Base-by-base conservation (phyloP, 2,113 vertebrate species). In the Pagrus major region DNA sequence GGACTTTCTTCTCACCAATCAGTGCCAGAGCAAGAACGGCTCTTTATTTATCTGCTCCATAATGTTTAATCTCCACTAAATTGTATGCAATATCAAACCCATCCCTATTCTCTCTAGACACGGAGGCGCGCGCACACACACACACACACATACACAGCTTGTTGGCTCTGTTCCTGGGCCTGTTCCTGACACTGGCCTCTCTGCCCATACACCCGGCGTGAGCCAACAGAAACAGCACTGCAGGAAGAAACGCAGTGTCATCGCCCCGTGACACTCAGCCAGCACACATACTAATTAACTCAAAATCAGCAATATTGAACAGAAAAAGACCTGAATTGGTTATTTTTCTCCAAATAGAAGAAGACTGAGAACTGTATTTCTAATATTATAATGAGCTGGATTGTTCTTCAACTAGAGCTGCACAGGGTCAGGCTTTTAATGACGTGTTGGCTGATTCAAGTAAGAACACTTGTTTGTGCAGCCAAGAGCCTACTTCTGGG, bases 171-270 rank as follows among this genome's bases (percentile, higher is more conserved):
- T 71, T 67, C 49, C 31, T 35, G 29, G 6, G 9, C 23, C 54
- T 84, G 56, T 59, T 74, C 69, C 78, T 79, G 31, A 77, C 81
- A 70, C 29, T 58, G 68, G 39, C 56, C 42, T 68, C 60, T 79
- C 69, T 74, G 54, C 18, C 23, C 27, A 71, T 47, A 52, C n/a
- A n/a, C 7, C 66, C 39, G 70, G 61, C 29, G 0, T 72, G 60
- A 65, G 59, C 31, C 46, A 83, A 60, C 51, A 51, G 47, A 83
- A 61, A 51, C 66, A 56, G 56, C 75, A 41, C 20, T 46, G 16
- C 39, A 58, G 58, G 14, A 42, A 63, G 37, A 81, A 58, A 6
- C 74, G 64, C 46, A 60, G 15, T 37, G 49, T 79, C 61, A 71
- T 68, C 76, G n/a, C 16, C 58, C 15, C 44, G 9, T 21, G 39